phyloP scores from a whole-genome alignment of 2,113 vertebrate genomes.

The Nerophis ophidion region DNA sequence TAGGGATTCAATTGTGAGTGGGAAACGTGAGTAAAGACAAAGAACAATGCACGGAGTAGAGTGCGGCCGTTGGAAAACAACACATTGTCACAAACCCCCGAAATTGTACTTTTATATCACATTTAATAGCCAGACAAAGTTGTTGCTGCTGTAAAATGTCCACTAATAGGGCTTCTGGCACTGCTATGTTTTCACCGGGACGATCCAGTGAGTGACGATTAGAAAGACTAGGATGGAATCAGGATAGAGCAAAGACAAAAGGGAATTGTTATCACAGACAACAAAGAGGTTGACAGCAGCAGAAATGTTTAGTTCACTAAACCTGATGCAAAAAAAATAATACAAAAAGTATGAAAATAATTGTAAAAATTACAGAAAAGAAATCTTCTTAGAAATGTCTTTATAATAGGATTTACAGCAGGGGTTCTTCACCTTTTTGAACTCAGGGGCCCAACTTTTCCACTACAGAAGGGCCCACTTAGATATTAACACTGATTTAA shows the following conservation, averaged over 20 bases:
- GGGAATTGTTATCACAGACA: not conserved
- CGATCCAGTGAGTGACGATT: slow-evolving; percentile 4
- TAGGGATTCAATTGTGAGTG: slow-evolving; percentile 22
- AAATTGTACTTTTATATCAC: not conserved
- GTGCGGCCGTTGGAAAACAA: not conserved
- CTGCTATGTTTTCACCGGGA: slow-evolving; percentile 10
- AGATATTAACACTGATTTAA: no score
- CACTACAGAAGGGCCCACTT: no score
- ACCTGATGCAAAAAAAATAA: no score
- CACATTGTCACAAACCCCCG: not conserved
- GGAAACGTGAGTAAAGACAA: slow-evolving; percentile 1
- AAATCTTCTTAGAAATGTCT: no score
- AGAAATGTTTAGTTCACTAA: no score
- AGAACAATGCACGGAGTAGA: not conserved
- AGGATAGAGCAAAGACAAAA: not conserved
- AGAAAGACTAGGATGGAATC: slow-evolving; percentile 3
- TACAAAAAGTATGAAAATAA: no score
- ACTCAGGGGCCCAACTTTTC: no score
- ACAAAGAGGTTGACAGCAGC: not conserved
- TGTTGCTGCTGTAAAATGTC: no score
- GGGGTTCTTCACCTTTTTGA: no score
- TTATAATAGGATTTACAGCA: no score
- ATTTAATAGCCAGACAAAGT: no score
- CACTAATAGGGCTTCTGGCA: not conserved
- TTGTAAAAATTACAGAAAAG: no score